Conservation (phyloP, 2,113 vertebrate species). For the Albula glossodonta region DNA sequence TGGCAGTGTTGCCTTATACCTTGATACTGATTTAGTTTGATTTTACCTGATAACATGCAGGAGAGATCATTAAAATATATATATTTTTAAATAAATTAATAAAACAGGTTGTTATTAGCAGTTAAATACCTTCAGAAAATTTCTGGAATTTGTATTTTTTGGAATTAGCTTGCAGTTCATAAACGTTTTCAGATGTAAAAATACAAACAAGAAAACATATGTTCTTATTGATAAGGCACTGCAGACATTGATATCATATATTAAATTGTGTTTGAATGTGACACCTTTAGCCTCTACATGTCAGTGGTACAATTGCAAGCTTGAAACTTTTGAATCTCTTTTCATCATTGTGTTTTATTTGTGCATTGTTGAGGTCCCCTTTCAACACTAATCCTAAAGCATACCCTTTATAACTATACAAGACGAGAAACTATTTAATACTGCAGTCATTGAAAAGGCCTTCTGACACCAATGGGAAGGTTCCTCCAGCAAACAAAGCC, state of each 20-base stretch:
- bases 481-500: neutral
- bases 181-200: no score
- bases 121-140: no score
- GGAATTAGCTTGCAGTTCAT: no score
- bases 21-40: no score
- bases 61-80: no score
- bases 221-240: neutral
- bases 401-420: neutral
- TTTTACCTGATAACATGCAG: no score
- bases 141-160: no score
- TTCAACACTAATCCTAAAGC: neutral
- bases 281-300: neutral
- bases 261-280: neutral
- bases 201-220: neutral
- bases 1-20: neutral
- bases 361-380: neutral
- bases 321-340: neutral
- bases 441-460: neutral
- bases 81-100: no score
- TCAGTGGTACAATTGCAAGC: neutral
- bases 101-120: no score
- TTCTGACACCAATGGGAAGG: neutral
- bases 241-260: neutral
- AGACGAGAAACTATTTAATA: neutral
- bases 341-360: neutral